Percentiles rank a stretch among this genome's conserved stretches.
phyloP scores from a whole-genome alignment of 2,113 vertebrate genomes.

The Callipepla squamata region DNA sequence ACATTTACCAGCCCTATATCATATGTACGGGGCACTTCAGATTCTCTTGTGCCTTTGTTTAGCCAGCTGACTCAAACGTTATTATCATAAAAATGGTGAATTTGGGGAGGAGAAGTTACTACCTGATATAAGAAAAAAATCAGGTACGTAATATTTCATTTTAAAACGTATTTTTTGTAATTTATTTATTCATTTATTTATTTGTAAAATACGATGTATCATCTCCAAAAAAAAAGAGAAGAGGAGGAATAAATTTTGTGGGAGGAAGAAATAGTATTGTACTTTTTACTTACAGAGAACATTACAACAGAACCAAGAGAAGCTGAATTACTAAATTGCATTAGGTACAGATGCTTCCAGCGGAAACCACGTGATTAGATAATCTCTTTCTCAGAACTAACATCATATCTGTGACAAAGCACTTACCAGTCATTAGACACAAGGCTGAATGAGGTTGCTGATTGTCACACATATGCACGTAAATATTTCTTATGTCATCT shows the following conservation, averaged over 20 bases:
- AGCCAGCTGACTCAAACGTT: background rate
- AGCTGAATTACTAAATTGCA: background rate
- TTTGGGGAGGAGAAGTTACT: background rate
- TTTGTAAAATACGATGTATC: background rate
- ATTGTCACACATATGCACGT: background rate
- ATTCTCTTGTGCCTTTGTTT: background rate
- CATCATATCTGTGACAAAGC: background rate
- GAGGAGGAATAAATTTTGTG: background rate
- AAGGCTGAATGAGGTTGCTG: background rate
- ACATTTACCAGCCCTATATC: fast-evolving
- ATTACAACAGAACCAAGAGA: background rate
- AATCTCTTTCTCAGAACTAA: background rate
- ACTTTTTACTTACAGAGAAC: background rate
- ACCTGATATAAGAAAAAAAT: background rate
- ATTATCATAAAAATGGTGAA: background rate
- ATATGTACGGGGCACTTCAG: background rate
- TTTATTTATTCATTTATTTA: too few species aligned
- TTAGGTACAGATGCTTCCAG: background rate
- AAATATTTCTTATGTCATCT: background rate
- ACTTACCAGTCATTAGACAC: background rate
- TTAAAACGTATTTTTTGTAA: background rate
- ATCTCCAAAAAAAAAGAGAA: background rate
- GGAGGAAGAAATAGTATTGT: background rate
- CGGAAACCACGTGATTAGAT: background rate
- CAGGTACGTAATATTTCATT: background rate